These are phyloP conservation scores for Bombycilla garrulus DNA, from an alignment of 2,113 vertebrate genomes.

Conservation along the genomic window DNA sequence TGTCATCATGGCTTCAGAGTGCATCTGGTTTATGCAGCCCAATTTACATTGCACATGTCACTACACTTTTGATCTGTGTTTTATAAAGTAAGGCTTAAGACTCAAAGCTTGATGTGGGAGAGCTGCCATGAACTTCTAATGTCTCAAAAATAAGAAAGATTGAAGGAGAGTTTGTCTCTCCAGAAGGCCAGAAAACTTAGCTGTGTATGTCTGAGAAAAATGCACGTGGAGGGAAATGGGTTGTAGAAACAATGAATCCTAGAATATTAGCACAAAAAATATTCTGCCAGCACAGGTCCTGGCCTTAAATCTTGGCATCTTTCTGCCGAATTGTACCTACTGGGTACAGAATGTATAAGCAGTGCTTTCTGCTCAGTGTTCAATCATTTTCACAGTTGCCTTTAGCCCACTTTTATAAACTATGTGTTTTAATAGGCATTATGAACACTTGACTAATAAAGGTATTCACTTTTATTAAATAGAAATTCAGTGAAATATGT, in stretches of 20 bases:
- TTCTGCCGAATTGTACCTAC: not conserved
- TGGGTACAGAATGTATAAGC: not conserved
- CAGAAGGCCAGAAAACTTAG: not conserved
- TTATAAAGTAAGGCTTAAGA: conserved; percentile 15
- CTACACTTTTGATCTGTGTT: not conserved
- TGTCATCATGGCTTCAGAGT: not conserved
- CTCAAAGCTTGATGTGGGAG: not conserved
- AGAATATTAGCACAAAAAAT: not conserved
- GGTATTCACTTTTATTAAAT: conserved; percentile 29
- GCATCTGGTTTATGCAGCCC: not conserved
- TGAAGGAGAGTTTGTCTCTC: not conserved
- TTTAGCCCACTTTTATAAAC: not conserved
- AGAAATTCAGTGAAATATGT: conserved; percentile 31
- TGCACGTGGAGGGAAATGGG: not conserved
- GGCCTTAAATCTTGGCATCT: not conserved
- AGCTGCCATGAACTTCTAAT: not conserved
- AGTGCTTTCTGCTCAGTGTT: not conserved
- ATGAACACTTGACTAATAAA: not conserved
- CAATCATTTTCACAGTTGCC: accelerated
- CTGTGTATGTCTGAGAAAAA: not conserved
- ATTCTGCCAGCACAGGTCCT: not conserved
- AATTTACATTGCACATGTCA: not conserved
- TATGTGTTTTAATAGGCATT: not conserved
- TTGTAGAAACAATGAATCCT: not conserved
- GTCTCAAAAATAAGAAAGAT: not conserved